These are phyloP conservation scores for Psilopsiagon aymara DNA, from an alignment of 2,113 vertebrate species.

Conservation along the genomic window DNA sequence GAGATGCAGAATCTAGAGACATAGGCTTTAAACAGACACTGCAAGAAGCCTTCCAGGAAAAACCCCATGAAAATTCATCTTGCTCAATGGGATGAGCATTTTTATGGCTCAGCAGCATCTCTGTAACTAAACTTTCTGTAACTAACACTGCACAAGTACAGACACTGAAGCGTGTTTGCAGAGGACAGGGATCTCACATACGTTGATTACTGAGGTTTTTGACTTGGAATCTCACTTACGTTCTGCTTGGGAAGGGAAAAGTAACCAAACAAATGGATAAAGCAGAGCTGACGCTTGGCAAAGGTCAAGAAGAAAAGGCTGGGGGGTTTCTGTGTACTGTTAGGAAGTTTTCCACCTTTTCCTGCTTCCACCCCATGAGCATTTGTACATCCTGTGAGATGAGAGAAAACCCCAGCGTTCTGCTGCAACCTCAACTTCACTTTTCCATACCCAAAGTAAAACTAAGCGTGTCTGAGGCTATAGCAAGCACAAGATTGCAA, in stretches of 20 bases:
- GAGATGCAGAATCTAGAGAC: neutral
- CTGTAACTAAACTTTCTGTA: neutral
- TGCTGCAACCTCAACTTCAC: neutral
- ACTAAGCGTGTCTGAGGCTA: neutral
- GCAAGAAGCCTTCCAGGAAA: neutral
- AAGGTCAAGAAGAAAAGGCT: neutral
- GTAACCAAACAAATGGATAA: neutral
- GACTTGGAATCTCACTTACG: neutral
- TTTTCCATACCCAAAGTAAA: neutral
- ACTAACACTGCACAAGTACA: neutral
- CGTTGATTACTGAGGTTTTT: neutral
- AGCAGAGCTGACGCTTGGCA: neutral
- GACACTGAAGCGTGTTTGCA: neutral
- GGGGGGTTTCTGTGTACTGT: neutral
- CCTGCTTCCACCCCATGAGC: neutral
- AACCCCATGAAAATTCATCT: neutral
- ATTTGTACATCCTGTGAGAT: neutral
- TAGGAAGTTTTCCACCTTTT: neutral
- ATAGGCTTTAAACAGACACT: neutral
- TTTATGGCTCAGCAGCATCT: neutral
- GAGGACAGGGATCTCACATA: neutral
- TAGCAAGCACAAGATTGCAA: neutral
- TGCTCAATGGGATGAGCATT: neutral
- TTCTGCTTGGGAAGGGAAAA: neutral
- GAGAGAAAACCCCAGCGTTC: neutral